A percentile compares a stretch with the other conserved stretches of the same genome.
These are phyloP conservation scores for Saxidomus purpurata DNA, from an alignment of 1,140 invertebrate species.

Conservation along the genomic window DNA sequence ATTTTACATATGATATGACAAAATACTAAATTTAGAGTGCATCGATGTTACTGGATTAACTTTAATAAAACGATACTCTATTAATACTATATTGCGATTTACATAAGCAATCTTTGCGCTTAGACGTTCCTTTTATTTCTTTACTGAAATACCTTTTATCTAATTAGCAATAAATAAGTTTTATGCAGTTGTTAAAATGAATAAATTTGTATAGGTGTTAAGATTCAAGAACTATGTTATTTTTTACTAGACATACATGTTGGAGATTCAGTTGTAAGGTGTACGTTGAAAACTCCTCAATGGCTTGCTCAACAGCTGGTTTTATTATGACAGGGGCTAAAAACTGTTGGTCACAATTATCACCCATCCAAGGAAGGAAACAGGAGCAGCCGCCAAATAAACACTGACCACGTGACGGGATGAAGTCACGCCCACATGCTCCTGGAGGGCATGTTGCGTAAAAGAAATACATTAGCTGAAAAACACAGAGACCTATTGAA, in stretches of 20 bases:
- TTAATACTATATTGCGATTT: too few species aligned
- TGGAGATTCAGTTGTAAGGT: constrained; percentile 51
- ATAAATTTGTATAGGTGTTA: too few species aligned
- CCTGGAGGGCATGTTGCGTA: constrained; percentile 68
- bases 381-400: constrained; percentile 70
- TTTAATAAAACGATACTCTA: too few species aligned
- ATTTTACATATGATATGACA: too few species aligned
- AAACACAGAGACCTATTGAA: background rate
- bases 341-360: constrained; percentile 58
- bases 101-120: too few species aligned
- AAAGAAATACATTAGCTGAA: constrained; percentile 67
- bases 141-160: too few species aligned
- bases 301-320: background rate
- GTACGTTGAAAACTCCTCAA: constrained; percentile 50
- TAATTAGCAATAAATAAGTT: too few species aligned
- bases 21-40: too few species aligned
- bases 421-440: constrained; percentile 65
- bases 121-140: too few species aligned
- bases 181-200: too few species aligned
- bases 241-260: background rate
- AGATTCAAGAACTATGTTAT: too few species aligned
- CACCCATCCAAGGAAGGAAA: constrained; percentile 69
- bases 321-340: constrained; percentile 44
- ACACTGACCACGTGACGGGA: constrained; percentile 69
- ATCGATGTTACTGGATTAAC: too few species aligned